phyloP scores from a whole-genome alignment of 2,888 invertebrate species.

The Plagodis dolabraria region DNA sequence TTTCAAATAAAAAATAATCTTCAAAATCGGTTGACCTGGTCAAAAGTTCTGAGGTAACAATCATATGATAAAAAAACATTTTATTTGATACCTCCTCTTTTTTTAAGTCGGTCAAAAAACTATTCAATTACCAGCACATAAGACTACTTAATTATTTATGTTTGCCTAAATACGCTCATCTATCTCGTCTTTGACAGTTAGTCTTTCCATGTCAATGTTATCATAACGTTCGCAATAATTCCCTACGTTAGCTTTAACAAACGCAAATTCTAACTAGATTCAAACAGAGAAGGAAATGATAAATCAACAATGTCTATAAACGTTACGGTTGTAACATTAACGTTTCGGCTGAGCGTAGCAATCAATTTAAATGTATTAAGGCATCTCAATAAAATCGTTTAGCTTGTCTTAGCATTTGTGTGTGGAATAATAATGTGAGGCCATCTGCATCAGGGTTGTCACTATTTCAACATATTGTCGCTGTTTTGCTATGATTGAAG shows the following conservation, averaged over 20 bases:
- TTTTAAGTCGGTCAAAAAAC: too few species aligned
- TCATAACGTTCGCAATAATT: conserved; percentile 11
- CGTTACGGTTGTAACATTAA: conserved; percentile 40
- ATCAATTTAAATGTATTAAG: conserved; percentile 54
- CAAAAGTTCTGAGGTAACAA: too few species aligned
- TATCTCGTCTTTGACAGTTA: conserved; percentile 12
- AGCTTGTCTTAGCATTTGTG: conserved; percentile 62
- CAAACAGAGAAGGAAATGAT: conserved; percentile 36
- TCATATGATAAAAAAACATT: too few species aligned
- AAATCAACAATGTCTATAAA: conserved; percentile 43
- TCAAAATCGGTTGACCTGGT: too few species aligned
- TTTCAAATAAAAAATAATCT: too few species aligned
- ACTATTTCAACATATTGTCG: neutral
- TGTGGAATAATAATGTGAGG: conserved; percentile 65
- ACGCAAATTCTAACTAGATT: conserved; percentile 29
- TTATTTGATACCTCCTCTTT: too few species aligned
- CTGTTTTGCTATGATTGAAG: too few species aligned
- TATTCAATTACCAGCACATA: neutral
- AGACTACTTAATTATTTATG: neutral
- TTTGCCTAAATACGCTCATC: neutral
- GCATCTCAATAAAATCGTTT: conserved; percentile 63
- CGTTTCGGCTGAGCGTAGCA: conserved; percentile 45
- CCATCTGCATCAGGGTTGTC: conserved; percentile 23
- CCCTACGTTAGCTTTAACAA: conserved; percentile 19
- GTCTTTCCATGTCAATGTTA: conserved; percentile 13